Evolutionary conservation across 2,113 vertebrate species (phyloP).

Genomic region (Catharus minimus): DNA sequence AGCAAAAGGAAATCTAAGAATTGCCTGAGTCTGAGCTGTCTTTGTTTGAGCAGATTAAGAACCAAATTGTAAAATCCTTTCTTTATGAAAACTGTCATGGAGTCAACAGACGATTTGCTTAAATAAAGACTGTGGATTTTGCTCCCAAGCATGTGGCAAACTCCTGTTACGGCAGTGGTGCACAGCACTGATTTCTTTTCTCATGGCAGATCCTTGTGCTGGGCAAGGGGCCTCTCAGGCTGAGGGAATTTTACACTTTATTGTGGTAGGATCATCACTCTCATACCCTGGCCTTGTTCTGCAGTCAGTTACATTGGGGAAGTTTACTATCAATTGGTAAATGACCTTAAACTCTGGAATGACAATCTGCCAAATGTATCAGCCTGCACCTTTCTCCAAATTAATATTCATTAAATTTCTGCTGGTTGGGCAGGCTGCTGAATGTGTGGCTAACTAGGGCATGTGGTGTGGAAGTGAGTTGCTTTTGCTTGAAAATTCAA

Average conservation of each 20-base stretch:
- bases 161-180: background rate
- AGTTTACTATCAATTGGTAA: conserved; percentile 31
- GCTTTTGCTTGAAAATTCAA: conserved; percentile 13
- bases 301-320: conserved; percentile 26
- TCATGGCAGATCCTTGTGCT: background rate
- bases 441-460: conserved; percentile 4
- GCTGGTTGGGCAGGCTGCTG: conserved; percentile 12
- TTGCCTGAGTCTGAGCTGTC: background rate
- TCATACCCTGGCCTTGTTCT: conserved; percentile 19
- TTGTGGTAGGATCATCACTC: conserved; percentile 27
- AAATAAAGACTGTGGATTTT: background rate
- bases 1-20: background rate
- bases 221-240: background rate
- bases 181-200: background rate
- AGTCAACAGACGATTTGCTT: conserved; percentile 7
- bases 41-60: background rate
- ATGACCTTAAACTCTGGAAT: conserved; percentile 11
- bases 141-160: background rate
- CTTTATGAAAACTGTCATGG: background rate
- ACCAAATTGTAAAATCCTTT: background rate
- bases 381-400: conserved; percentile 11
- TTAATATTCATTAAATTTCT: conserved; percentile 18
- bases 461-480: background rate
- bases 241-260: conserved; percentile 13
- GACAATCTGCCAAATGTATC: conserved; percentile 23